Base-by-base conservation (phyloP, 2,888 invertebrate genomes). In the Conops quadrifasciatus region DNA sequence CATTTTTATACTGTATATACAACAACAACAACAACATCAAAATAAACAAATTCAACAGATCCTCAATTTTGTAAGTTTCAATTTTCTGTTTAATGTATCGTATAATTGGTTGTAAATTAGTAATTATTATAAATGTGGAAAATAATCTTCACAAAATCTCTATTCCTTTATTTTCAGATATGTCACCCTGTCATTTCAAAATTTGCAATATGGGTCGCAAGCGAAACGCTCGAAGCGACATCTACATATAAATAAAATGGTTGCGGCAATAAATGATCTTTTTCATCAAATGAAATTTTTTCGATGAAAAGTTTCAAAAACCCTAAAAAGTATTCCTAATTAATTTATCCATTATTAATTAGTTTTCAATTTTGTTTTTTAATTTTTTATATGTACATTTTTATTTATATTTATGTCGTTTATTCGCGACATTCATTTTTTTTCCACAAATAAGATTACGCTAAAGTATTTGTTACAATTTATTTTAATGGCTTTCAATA, bases 121-220 rank as follows among this genome's bases (percentile, higher is more conserved):
- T 26, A 19, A 24, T 15, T 56, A 16, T 58, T 45, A 19, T 47
- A 30, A 36, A 26, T 47, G 58, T 62, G 28, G 15, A 28, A 60
- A 47, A 3, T 26, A n/a, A 51, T 51, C 16, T n/a, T n/a, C 21
- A 47, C 51, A 59, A 28, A 63, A 16, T 64, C 45, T 58, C 47
- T 15, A 67, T 36, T 70, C 19, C 63, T 26, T 60, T 4, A 16
- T 60, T 88, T 88, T 67, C 87, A 90, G 91, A 89, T 84, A 89
- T 90, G 89, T 88, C 89, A 45, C 87, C 90, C 67, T 91, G 91
- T 82, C 90, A 90, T 78, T 91, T 91, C 84, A 91, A 91, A 86
- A 90, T 91, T 74, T 91, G 91, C 86, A 90, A 90, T 81, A 90
- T 91, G 89, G 91, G 91, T 16, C 88, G 90, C 70, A 90, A 90